phyloP scores from a whole-genome alignment of 1,140 invertebrate species.

The Trichonephila clavipes region DNA sequence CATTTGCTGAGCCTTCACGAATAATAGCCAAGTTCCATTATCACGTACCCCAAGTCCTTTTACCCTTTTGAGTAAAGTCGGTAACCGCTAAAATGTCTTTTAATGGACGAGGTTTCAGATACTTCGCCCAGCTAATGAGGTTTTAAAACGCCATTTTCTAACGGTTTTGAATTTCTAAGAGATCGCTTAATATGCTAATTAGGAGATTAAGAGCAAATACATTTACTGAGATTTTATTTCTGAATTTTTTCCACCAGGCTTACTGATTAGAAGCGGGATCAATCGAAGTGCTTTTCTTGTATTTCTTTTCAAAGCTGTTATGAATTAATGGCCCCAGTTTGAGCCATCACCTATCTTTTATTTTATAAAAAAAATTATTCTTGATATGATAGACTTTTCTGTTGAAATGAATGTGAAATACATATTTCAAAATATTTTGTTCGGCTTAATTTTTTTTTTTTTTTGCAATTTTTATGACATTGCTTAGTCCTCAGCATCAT shows the following conservation, averaged over 20 bases:
- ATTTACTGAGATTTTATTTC: conserved; percentile 62
- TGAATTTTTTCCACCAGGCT: conserved; percentile 22
- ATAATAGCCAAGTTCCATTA: conserved; percentile 31
- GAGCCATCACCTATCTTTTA: not conserved
- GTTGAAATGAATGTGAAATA: not conserved
- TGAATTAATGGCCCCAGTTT: not conserved
- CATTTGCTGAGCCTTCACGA: not conserved
- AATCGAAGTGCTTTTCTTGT: not conserved
- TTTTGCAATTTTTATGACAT: not conserved
- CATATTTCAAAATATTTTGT: not conserved
- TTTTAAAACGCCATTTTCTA: conserved; percentile 66
- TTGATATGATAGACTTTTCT: not conserved
- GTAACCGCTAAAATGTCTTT: conserved; percentile 52
- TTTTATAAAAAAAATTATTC: not conserved
- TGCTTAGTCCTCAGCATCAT: too few species aligned
- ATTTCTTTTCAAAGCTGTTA: not conserved
- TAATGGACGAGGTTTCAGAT: conserved; percentile 55
- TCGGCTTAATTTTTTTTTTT: not conserved
- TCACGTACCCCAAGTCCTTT: not conserved
- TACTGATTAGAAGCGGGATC: conserved; percentile 28
- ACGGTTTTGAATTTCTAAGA: conserved; percentile 51
- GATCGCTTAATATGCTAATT: conserved; percentile 66
- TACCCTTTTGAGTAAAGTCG: not conserved
- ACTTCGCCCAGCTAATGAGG: conserved; percentile 37
- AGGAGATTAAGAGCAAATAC: conserved; percentile 63